These are phyloP conservation scores for Patella pellucida DNA, from an alignment of 2,888 invertebrate species.

Conservation along the genomic window DNA sequence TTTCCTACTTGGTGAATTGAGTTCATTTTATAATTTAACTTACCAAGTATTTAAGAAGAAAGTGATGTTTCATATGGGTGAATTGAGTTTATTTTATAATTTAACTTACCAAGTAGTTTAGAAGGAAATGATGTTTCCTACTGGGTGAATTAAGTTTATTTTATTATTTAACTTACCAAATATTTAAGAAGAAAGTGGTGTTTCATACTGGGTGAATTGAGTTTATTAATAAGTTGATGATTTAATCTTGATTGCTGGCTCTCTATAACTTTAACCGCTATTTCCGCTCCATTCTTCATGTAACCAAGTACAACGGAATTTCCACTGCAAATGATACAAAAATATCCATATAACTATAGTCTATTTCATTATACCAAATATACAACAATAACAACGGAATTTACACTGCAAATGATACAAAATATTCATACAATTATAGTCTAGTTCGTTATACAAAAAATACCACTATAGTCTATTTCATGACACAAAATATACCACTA, in stretches of 20 bases:
- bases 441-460: too few species aligned
- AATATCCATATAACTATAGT: too few species aligned
- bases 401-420: too few species aligned
- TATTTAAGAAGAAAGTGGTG: slow-evolving; percentile 53
- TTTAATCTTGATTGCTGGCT: slow-evolving; percentile 24
- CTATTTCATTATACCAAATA: too few species aligned
- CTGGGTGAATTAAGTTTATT: slow-evolving; percentile 36
- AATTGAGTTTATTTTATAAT: slow-evolving; percentile 24
- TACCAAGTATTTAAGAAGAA: slow-evolving; percentile 54
- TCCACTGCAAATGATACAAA: slow-evolving; percentile 37
- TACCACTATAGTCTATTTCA: too few species aligned
- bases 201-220: slow-evolving; percentile 39
- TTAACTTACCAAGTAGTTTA: slow-evolving; percentile 46
- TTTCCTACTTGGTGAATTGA: slow-evolving; percentile 38
- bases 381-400: too few species aligned
- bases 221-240: slow-evolving; percentile 30
- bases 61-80: slow-evolving; percentile 39
- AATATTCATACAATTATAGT: too few species aligned
- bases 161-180: slow-evolving; percentile 36
- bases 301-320: slow-evolving; percentile 51
- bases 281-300: slow-evolving; percentile 56
- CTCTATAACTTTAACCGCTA: slow-evolving; percentile 54
- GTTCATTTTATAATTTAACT: slow-evolving; percentile 5
- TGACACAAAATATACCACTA: too few species aligned
- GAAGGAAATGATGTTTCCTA: slow-evolving; percentile 47